Evolutionary conservation across 1,140 invertebrate genomes (phyloP).

Genomic region (Euwallacea fornicatus): DNA sequence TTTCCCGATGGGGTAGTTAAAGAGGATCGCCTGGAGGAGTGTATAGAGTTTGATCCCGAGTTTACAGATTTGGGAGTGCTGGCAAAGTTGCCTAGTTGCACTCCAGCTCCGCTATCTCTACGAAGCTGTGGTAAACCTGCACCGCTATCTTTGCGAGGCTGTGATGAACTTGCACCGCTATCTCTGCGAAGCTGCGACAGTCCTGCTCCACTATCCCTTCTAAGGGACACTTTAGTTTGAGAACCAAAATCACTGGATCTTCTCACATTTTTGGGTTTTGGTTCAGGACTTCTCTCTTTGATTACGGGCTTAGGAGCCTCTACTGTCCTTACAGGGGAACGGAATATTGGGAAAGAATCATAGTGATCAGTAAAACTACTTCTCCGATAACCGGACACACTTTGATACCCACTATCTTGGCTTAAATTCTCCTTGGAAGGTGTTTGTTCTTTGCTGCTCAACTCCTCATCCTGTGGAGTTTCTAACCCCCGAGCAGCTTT

Average conservation of each 20-base stretch:
- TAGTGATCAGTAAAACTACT: slow-evolving; percentile 37
- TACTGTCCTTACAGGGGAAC: neutral
- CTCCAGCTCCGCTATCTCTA: slow-evolving; percentile 11
- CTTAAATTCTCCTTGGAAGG: slow-evolving; percentile 60
- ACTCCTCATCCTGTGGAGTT: slow-evolving; percentile 27
- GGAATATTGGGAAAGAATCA: slow-evolving; percentile 19
- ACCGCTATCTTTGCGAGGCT: neutral
- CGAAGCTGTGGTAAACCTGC: neutral
- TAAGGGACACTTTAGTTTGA: neutral
- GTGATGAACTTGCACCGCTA: neutral
- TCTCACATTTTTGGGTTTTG: neutral
- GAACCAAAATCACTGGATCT: neutral
- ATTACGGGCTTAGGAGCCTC: neutral
- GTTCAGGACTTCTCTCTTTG: neutral
- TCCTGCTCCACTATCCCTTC: neutral
- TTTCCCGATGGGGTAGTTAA: neutral
- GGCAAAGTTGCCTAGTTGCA: slow-evolving; percentile 18
- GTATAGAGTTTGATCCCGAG: neutral
- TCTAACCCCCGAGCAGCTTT: slow-evolving; percentile 49
- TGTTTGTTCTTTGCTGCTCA: slow-evolving; percentile 38
- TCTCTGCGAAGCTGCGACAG: neutral
- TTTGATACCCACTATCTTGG: slow-evolving; percentile 58
- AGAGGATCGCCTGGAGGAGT: slow-evolving; percentile 4
- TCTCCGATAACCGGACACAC: slow-evolving; percentile 38
- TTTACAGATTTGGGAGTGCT: neutral